Percentiles rank a stretch among this genome's conserved stretches.
Conservation (phyloP, 2,797 vertebrate genomes). For the Rhabdomys pumilio region DNA sequence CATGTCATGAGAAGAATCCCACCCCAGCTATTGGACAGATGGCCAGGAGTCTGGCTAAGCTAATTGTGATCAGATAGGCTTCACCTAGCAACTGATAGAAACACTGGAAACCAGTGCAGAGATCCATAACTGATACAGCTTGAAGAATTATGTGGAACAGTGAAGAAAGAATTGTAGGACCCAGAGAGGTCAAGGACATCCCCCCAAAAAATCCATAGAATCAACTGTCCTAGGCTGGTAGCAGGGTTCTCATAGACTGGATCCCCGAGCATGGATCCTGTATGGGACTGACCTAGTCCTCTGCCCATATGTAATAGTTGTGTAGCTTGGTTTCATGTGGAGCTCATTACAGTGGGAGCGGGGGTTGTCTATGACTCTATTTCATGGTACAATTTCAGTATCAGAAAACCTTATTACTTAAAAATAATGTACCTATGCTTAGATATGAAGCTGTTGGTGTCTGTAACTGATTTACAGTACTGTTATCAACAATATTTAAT, state of each 20-base stretch:
- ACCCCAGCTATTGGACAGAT: neutral
- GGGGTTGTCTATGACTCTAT: neutral
- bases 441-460: neutral
- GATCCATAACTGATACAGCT: neutral
- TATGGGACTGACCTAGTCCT: neutral
- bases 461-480: neutral
- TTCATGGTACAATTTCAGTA: neutral
- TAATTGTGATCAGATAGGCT: neutral
- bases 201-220: neutral
- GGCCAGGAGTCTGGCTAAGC: neutral
- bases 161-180: neutral
- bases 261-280: neutral
- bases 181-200: neutral
- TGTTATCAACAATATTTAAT: neutral
- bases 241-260: neutral
- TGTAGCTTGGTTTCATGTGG: neutral
- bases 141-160: neutral
- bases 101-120: neutral
- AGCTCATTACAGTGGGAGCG: neutral
- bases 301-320: neutral
- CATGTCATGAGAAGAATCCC: neutral
- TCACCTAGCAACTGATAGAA: neutral
- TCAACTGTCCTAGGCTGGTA: neutral
- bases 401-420: slow-evolving; percentile 39
- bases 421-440: neutral